A percentile compares a stretch with the other conserved stretches of the same genome.
Evolutionary conservation across 1,140 invertebrate genomes (phyloP).

Genomic region (Tribolium madens): DNA sequence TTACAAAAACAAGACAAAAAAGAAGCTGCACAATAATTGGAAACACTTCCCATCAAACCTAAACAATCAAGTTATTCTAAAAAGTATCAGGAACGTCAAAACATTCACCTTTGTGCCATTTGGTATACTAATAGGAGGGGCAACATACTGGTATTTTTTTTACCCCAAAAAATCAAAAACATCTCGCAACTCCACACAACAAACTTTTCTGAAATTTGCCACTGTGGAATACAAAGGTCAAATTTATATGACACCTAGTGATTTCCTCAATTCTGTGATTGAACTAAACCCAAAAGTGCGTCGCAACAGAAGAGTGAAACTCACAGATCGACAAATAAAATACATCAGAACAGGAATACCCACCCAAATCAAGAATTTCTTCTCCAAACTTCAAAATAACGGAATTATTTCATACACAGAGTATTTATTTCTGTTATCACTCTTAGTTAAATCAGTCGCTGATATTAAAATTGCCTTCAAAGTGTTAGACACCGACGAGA

Average conservation of each 20-base stretch:
- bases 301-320: background rate
- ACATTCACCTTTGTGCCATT: background rate
- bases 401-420: conserved; percentile 95
- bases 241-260: background rate
- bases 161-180: background rate
- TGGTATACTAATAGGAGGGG: background rate
- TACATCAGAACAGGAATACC: background rate
- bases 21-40: background rate
- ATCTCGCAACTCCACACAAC: background rate
- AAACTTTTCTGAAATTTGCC: background rate
- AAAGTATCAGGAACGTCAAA: background rate
- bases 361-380: background rate
- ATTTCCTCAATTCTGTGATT: background rate
- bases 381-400: background rate
- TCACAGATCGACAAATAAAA: background rate
- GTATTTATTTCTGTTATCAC: conserved; percentile 92
- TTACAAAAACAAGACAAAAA: background rate
- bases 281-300: background rate
- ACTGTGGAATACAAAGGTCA: background rate
- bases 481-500: conserved; percentile 97
- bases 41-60: background rate
- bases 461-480: conserved; percentile 96
- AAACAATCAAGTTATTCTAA: background rate
- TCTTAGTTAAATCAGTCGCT: conserved; percentile 92
- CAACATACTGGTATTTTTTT: background rate